Conservation (phyloP, 2,113 vertebrate genomes). For the Elaphurus davidianus region DNA sequence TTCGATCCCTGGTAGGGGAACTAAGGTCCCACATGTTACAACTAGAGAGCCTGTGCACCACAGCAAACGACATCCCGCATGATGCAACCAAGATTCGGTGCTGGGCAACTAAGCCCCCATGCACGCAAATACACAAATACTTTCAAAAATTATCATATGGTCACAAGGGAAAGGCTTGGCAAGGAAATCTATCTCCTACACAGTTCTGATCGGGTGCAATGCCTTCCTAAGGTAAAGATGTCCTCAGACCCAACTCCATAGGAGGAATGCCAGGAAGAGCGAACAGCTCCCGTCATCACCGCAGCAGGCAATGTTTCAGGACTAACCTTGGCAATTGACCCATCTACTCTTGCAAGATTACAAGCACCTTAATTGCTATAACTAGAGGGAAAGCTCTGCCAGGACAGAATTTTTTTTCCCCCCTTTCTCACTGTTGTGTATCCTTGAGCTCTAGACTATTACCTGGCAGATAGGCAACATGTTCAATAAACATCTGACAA, state of each 20-base stretch:
- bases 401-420: neutral
- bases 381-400: neutral
- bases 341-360: neutral
- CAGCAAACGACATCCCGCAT: fast-evolving
- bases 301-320: neutral
- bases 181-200: neutral
- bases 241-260: neutral
- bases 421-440: neutral
- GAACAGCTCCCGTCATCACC: neutral
- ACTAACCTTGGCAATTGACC: neutral
- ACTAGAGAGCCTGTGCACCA: neutral
- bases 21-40: neutral
- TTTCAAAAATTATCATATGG: neutral
- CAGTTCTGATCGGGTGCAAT: neutral
- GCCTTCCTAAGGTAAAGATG: neutral
- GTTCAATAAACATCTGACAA: neutral
- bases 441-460: neutral
- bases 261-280: neutral
- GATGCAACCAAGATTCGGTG: neutral
- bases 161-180: neutral
- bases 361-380: neutral
- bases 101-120: neutral
- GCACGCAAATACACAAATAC: neutral
- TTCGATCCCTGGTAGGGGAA: neutral
- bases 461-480: neutral